These are phyloP conservation scores for Aplochiton taeniatus DNA, from an alignment of 2,797 vertebrate species.

Conservation along the genomic window DNA sequence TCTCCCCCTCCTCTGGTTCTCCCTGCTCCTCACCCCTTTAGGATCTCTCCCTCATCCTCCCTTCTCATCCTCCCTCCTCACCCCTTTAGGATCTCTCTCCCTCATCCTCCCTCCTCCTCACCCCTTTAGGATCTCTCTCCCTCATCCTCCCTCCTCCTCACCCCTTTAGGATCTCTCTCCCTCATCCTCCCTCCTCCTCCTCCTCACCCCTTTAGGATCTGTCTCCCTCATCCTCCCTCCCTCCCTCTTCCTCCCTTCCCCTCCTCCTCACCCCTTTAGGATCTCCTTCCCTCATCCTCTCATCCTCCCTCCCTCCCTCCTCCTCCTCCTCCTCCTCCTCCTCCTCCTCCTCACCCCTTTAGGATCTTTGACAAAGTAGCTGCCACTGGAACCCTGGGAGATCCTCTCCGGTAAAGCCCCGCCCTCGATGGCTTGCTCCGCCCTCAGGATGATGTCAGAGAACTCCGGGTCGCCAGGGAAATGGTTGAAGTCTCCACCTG, in stretches of 20 bases:
- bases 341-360: constrained; percentile 82
- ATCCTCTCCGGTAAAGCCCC: constrained; percentile 92
- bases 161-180: too few relatives aligned
- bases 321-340: neutral
- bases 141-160: too few relatives aligned
- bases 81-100: too few relatives aligned
- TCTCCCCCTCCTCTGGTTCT: neutral
- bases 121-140: too few relatives aligned
- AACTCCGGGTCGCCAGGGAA: constrained; percentile 92
- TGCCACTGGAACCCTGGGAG: constrained; percentile 96
- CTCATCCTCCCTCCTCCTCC: neutral
- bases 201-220: neutral
- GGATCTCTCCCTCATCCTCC: neutral
- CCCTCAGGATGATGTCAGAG: constrained; percentile 84
- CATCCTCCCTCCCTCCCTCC: neutral
- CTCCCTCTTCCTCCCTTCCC: too few relatives aligned
- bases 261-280: too few relatives aligned
- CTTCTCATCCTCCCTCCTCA: neutral
- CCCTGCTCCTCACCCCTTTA: neutral
- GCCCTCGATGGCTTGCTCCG: constrained; percentile 91
- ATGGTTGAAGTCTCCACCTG: constrained; percentile 82
- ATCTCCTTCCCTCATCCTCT: too few relatives aligned
- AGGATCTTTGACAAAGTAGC: constrained; percentile 96
- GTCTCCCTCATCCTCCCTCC: too few relatives aligned
- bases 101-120: too few relatives aligned